Percentiles rank a stretch among this genome's conserved stretches.
phyloP scores from a whole-genome alignment of 1,140 invertebrate species.

The Lepidurus couesii region DNA sequence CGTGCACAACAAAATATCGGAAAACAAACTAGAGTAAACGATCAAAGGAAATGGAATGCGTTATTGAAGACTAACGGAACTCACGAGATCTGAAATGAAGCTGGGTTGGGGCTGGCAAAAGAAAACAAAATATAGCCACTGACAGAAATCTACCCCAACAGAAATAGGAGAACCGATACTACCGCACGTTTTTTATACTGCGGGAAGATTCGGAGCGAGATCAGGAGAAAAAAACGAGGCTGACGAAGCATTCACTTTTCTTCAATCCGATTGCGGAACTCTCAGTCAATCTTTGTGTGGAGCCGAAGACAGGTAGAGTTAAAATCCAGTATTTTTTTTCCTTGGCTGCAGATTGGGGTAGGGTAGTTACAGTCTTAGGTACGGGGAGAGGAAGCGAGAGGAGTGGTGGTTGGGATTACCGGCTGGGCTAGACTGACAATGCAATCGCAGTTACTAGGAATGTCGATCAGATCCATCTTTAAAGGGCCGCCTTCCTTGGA shows the following conservation, averaged over 20 bases:
- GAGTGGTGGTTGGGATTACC: neutral
- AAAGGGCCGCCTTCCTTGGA: conserved; percentile 2
- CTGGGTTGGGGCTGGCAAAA: neutral
- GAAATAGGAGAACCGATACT: neutral
- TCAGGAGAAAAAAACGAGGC: too few relatives aligned
- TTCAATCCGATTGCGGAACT: too few relatives aligned
- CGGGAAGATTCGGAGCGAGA: too few relatives aligned
- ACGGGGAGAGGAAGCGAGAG: neutral
- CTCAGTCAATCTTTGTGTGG: too few relatives aligned
- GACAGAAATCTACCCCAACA: neutral
- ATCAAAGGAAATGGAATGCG: neutral
- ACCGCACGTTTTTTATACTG: neutral
- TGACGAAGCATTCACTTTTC: too few relatives aligned
- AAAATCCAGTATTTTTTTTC: too few relatives aligned
- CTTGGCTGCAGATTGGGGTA: neutral
- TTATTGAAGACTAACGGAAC: neutral
- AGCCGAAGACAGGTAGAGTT: too few relatives aligned
- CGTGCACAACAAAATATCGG: neutral
- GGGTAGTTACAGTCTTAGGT: neutral
- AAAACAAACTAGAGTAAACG: neutral
- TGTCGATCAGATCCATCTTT: conserved; percentile 22
- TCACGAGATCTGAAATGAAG: neutral
- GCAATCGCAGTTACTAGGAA: conserved; percentile 29
- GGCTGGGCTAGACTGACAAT: conserved; percentile 8
- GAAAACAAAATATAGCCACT: neutral